These are phyloP conservation scores for Naja naja DNA, from an alignment of 2,113 vertebrate species.

Conservation along the genomic window DNA sequence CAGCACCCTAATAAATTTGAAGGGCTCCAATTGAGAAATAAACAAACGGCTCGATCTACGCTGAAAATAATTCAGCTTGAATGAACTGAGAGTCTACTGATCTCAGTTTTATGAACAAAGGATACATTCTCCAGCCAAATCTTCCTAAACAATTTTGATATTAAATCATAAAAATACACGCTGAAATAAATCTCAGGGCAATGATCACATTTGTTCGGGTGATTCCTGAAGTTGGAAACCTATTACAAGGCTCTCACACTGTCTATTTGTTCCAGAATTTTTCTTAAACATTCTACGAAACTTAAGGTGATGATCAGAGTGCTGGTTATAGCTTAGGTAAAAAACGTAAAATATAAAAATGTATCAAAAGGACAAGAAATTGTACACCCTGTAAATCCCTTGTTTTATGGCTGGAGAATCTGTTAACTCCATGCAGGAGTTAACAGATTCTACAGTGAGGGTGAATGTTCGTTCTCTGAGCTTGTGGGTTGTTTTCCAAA, in stretches of 20 bases:
- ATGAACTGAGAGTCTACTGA: neutral
- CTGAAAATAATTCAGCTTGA: neutral
- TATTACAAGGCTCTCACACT: neutral
- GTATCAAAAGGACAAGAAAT: neutral
- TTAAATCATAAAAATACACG: neutral
- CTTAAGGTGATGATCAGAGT: neutral
- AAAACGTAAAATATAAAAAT: neutral
- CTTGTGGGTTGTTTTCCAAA: no score
- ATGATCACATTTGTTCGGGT: neutral
- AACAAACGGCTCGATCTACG: neutral
- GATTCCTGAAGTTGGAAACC: neutral
- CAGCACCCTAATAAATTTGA: neutral
- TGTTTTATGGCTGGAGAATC: neutral
- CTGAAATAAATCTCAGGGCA: neutral
- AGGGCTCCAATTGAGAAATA: neutral
- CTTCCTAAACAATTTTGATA: neutral
- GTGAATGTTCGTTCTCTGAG: no score
- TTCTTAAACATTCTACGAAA: neutral
- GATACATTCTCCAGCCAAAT: neutral
- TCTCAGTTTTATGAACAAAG: neutral
- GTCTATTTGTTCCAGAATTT: neutral
- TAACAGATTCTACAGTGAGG: neutral
- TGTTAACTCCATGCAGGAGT: neutral
- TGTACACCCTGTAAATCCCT: neutral
- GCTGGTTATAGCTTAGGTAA: neutral